Percentiles rank a stretch among this genome's conserved stretches.
Evolutionary conservation across 2,888 invertebrate genomes (phyloP).

Genomic region (Carabus problematicus): DNA sequence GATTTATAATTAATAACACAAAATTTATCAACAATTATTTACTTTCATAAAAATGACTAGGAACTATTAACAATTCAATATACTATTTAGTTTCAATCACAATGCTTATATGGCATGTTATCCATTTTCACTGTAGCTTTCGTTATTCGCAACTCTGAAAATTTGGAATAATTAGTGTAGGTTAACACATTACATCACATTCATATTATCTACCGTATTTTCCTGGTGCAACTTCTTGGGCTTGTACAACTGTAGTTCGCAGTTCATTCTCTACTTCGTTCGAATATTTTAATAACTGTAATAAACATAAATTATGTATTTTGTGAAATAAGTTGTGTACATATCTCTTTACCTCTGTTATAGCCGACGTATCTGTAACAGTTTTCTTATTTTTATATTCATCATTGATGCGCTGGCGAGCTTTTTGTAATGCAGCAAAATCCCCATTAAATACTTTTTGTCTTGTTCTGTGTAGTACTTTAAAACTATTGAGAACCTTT

Average conservation of each 20-base stretch:
- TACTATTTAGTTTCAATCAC: conserved; percentile 50
- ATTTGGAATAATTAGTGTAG: conserved; percentile 44
- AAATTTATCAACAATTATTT: conserved; percentile 1
- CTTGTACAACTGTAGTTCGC: conserved; percentile 76
- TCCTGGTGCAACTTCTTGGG: conserved; percentile 71
- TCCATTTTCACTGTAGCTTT: conserved; percentile 68
- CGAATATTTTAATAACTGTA: conserved; percentile 72
- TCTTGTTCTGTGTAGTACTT: conserved; percentile 74
- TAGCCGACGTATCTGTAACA: conserved; percentile 65
- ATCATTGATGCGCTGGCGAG: conserved; percentile 76
- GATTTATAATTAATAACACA: conserved; percentile 11
- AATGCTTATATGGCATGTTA: conserved; percentile 69
- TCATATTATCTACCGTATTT: conserved; percentile 64
- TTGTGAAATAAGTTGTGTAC: conserved; percentile 34
- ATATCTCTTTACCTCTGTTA: conserved; percentile 66
- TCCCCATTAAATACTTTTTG: conserved; percentile 73
- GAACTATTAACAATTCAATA: not conserved
- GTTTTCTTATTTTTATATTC: conserved; percentile 74
- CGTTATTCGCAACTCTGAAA: conserved; percentile 69
- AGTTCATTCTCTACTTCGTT: conserved; percentile 74
- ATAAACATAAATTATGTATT: conserved; percentile 29
- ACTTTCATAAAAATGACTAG: not conserved
- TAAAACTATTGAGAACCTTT: conserved; percentile 74
- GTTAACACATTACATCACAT: not conserved
- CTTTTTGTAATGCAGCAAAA: conserved; percentile 66